Evolutionary conservation across 2,113 vertebrate genomes (phyloP).

Genomic region (Sebastes schlegelii): DNA sequence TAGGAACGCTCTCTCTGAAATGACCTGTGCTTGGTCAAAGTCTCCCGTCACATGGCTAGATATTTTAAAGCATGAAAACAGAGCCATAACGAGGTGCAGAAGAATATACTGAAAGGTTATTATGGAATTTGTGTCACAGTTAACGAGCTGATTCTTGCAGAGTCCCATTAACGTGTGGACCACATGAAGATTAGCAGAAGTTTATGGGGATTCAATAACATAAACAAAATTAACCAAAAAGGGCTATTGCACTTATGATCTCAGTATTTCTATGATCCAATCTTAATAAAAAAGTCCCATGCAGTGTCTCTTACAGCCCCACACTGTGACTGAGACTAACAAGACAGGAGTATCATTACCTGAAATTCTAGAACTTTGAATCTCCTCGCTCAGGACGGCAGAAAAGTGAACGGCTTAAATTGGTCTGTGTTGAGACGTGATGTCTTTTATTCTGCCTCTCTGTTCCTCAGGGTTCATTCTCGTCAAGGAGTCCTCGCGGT

Average conservation of each 20-base stretch:
- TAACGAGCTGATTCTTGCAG: too few species aligned
- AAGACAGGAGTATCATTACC: neutral
- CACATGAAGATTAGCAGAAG: neutral
- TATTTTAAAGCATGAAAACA: too few species aligned
- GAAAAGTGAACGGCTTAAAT: neutral
- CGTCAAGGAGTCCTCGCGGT: neutral
- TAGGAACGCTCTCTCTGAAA: too few species aligned
- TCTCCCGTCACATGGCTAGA: too few species aligned
- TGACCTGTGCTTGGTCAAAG: too few species aligned
- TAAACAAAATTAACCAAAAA: neutral
- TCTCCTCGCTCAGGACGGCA: neutral
- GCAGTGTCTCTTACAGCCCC: neutral
- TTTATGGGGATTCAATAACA: neutral
- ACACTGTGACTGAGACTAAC: neutral
- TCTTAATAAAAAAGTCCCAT: neutral
- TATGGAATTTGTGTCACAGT: too few species aligned
- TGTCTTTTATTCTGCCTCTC: neutral
- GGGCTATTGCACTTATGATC: neutral
- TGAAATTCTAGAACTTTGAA: neutral
- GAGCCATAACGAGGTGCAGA: too few species aligned
- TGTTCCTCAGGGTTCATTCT: neutral
- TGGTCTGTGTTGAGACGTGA: neutral
- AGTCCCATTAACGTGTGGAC: neutral
- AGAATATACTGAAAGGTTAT: too few species aligned
- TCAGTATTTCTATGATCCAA: neutral